phyloP scores from a whole-genome alignment of 2,888 invertebrate genomes.

The Nomada hirtipes region DNA sequence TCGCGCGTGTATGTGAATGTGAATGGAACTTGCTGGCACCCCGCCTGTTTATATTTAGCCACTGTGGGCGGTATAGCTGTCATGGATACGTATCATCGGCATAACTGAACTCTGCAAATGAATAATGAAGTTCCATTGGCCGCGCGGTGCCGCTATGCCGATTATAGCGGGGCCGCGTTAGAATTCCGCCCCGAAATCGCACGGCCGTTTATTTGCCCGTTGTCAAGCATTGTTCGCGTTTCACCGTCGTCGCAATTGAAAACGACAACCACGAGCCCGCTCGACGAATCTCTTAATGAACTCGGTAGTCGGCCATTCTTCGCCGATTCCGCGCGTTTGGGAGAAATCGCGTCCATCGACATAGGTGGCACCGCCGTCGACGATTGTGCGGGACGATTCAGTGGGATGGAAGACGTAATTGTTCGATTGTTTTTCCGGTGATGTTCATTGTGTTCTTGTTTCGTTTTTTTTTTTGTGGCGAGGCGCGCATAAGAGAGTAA shows the following conservation, averaged over 20 bases:
- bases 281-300: slow-evolving; percentile 55
- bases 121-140: slow-evolving; percentile 82
- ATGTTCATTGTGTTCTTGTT: slow-evolving; percentile 6
- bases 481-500: slow-evolving; percentile 31
- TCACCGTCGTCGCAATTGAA: background rate
- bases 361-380: too few relatives aligned
- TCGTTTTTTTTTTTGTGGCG: background rate
- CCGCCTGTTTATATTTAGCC: slow-evolving; percentile 84
- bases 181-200: slow-evolving; percentile 43
- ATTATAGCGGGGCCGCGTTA: slow-evolving; percentile 43
- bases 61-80: slow-evolving; percentile 84
- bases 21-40: slow-evolving; percentile 84
- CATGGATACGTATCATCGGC: slow-evolving; percentile 84
- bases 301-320: slow-evolving; percentile 38
- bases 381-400: background rate
- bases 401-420: slow-evolving; percentile 10
- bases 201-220: slow-evolving; percentile 40
- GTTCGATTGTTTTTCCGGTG: slow-evolving; percentile 20
- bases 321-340: background rate
- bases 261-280: background rate
- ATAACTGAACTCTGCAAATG: slow-evolving; percentile 83
- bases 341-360: slow-evolving; percentile 9
- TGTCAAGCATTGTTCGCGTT: slow-evolving; percentile 39
- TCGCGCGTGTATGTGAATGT: slow-evolving; percentile 78
- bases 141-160: slow-evolving; percentile 30